Evolutionary conservation across 2,888 invertebrate species (phyloP).

Genomic region (Catocala nupta): DNA sequence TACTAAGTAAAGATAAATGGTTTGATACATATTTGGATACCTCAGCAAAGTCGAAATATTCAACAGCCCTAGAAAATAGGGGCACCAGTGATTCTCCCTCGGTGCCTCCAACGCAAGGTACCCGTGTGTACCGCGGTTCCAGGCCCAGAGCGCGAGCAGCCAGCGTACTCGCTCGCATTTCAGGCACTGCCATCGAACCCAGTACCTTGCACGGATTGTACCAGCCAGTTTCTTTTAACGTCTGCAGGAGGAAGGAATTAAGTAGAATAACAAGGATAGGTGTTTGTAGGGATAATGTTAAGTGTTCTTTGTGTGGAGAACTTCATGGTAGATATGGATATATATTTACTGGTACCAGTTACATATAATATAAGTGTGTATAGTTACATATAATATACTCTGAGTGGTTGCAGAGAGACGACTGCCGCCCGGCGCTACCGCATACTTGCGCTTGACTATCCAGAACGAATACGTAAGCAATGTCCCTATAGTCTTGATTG

Average conservation of each 20-base stretch:
- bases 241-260: constrained; percentile 55
- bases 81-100: constrained; percentile 78
- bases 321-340: too few relatives aligned
- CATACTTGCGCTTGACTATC: too few relatives aligned
- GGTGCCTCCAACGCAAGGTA: constrained; percentile 80
- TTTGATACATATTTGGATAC: constrained; percentile 51
- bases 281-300: too few relatives aligned
- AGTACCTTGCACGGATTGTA: constrained; percentile 75
- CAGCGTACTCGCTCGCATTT: constrained; percentile 81
- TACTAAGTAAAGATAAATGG: too few relatives aligned
- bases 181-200: constrained; percentile 79
- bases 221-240: constrained; percentile 79
- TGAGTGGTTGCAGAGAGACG: too few relatives aligned
- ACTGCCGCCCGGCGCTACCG: too few relatives aligned
- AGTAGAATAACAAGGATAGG: background rate
- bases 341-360: too few relatives aligned
- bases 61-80: constrained; percentile 78
- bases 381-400: too few relatives aligned
- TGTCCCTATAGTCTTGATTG: too few relatives aligned
- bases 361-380: too few relatives aligned
- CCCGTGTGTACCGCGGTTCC: constrained; percentile 76
- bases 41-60: constrained; percentile 77
- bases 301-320: too few relatives aligned
- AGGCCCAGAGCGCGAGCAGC: constrained; percentile 76
- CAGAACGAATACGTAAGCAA: too few relatives aligned